Conservation (phyloP, 1,140 invertebrate genomes). For the Dreissena polymorpha region DNA sequence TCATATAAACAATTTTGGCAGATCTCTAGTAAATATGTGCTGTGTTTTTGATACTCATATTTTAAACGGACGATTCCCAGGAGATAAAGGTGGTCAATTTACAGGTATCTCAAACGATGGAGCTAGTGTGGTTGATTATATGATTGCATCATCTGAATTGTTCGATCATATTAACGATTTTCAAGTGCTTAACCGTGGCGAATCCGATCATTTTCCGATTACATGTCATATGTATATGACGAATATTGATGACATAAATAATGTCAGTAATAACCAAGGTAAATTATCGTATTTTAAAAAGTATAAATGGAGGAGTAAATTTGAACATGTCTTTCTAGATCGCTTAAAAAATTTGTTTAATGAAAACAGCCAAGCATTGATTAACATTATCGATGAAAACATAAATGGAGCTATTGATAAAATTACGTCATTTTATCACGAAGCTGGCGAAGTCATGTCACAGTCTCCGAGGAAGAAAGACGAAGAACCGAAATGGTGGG, state of each 20-base stretch:
- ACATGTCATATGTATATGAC: not conserved
- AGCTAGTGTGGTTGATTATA: constrained; percentile 25
- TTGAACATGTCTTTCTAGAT: no score
- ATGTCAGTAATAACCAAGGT: no score
- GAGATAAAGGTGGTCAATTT: constrained; percentile 19
- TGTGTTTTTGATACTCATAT: constrained; percentile 23
- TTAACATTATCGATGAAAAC: no score
- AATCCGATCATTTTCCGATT: constrained; percentile 41
- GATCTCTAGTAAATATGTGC: constrained; percentile 19
- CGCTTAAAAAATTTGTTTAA: no score
- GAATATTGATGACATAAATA: no score
- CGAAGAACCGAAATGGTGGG: constrained; percentile 13
- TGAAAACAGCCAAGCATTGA: no score
- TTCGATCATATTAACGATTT: constrained; percentile 3
- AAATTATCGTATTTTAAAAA: no score
- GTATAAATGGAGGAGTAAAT: no score
- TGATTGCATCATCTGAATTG: constrained; percentile 23
- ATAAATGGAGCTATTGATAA: no score
- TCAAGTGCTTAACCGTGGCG: constrained; percentile 10
- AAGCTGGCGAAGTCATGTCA: no score
- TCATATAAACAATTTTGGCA: constrained; percentile 13
- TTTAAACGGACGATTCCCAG: constrained; percentile 23
- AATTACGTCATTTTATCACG: no score
- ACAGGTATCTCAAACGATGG: constrained; percentile 20
- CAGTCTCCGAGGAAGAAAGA: no score